phyloP scores from a whole-genome alignment of 2,797 vertebrate species.

The Parauchenoglanis punctatus region DNA sequence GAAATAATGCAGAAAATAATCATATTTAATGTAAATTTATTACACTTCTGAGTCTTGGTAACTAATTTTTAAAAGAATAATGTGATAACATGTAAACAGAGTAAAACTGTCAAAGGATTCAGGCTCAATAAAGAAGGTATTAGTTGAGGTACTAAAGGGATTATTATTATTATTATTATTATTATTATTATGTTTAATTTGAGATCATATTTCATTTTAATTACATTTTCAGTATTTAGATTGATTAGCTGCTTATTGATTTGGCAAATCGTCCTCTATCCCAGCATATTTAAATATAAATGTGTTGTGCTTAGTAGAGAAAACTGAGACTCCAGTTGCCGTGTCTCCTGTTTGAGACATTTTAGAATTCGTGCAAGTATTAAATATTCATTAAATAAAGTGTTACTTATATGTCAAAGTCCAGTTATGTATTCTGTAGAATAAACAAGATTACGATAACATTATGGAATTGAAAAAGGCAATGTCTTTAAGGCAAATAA shows the following conservation, averaged over 20 bases:
- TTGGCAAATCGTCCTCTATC: too few relatives aligned
- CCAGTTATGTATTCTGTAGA: neutral
- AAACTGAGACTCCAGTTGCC: neutral
- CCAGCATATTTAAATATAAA: neutral
- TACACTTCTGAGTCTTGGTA: neutral
- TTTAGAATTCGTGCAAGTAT: neutral
- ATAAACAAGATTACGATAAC: neutral
- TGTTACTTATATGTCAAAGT: neutral
- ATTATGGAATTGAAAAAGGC: neutral
- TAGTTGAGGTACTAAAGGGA: neutral
- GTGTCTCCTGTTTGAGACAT: neutral
- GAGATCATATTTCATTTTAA: neutral
- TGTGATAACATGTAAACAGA: neutral
- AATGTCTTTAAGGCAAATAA: neutral
- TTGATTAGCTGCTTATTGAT: neutral
- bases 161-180: neutral
- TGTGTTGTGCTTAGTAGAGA: neutral
- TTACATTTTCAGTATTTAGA: neutral
- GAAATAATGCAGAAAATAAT: conserved; percentile 26
- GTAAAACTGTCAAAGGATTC: neutral
- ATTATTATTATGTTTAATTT: neutral
- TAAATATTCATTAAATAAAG: neutral
- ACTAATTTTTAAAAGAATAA: neutral
- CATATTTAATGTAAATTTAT: neutral
- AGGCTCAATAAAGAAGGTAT: neutral